Evolutionary conservation across 2,888 invertebrate genomes (phyloP).

Genomic region (Pharmacophagus antenor): DNA sequence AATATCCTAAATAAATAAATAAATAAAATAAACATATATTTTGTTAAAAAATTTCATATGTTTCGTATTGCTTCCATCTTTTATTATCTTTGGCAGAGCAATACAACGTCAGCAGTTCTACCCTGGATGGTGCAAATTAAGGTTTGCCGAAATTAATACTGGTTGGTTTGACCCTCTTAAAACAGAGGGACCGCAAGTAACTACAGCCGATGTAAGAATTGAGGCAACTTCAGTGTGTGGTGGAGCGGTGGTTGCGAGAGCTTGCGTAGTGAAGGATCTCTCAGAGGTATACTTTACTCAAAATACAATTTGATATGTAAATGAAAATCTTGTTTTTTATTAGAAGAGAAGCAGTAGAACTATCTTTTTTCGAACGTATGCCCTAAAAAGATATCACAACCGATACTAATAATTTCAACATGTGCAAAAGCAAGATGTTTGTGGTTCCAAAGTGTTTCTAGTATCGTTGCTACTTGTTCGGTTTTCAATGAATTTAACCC

Average conservation of each 20-base stretch:
- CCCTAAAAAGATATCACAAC: too few relatives aligned
- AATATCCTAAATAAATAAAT: too few relatives aligned
- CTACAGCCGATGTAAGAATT: conserved; percentile 52
- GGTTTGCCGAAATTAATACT: conserved; percentile 83
- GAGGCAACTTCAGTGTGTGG: conserved; percentile 86
- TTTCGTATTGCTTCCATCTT: background rate
- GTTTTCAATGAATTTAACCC: too few relatives aligned
- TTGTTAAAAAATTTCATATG: background rate
- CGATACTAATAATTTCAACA: too few relatives aligned
- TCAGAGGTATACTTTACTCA: conserved; percentile 74
- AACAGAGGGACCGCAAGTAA: conserved; percentile 39
- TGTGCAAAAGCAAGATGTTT: too few relatives aligned
- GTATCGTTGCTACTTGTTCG: too few relatives aligned
- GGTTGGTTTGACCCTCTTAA: conserved; percentile 64
- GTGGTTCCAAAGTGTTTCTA: too few relatives aligned
- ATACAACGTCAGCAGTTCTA: conserved; percentile 82
- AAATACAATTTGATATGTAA: background rate
- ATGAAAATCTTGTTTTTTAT: too few relatives aligned
- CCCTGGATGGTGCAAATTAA: conserved; percentile 80
- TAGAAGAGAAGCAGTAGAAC: too few relatives aligned
- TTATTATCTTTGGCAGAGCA: conserved; percentile 76
- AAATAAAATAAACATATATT: too few relatives aligned
- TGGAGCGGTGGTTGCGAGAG: conserved; percentile 84
- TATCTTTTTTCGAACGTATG: too few relatives aligned
- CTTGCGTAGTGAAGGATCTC: conserved; percentile 85